A percentile compares a stretch with the other conserved stretches of the same genome.
Evolutionary conservation across 1,140 invertebrate species (phyloP).

Genomic region (Microvelia longipes): DNA sequence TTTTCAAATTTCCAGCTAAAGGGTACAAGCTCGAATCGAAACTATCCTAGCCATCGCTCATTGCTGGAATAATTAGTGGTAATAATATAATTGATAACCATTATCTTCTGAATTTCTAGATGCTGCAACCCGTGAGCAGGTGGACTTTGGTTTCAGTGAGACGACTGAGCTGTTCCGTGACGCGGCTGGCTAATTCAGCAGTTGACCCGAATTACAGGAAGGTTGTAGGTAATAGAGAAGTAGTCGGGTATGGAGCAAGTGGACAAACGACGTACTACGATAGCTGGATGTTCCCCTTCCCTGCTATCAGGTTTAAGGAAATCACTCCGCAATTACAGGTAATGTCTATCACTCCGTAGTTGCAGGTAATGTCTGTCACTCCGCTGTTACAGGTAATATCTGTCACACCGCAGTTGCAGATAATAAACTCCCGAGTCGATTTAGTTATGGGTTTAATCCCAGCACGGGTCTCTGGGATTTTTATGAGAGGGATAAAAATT

Average conservation of each 20-base stretch:
- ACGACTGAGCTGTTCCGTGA: background rate
- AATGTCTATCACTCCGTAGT: conserved; percentile 10
- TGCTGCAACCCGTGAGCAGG: background rate
- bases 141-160: background rate
- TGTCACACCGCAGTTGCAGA: background rate
- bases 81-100: too few species aligned
- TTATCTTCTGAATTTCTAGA: too few species aligned
- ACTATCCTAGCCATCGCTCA: too few species aligned
- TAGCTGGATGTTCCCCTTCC: conserved; percentile 37
- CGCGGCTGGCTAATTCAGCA: background rate
- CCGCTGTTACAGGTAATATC: background rate
- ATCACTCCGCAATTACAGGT: conserved; percentile 36
- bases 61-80: too few species aligned
- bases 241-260: conserved; percentile 46
- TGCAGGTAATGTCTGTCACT: background rate
- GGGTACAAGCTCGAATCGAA: too few species aligned
- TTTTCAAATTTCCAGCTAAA: too few species aligned
- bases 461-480: too few species aligned
- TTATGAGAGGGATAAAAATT: too few species aligned
- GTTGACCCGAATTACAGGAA: background rate
- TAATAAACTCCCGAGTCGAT: background rate
- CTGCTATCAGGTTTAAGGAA: conserved; percentile 45
- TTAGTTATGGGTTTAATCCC: too few species aligned
- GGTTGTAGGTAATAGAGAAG: conserved; percentile 40
- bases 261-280: conserved; percentile 42